These are phyloP conservation scores for Cyphomyrmex costatus DNA, from an alignment of 1,140 invertebrate species.

Conservation along the genomic window DNA sequence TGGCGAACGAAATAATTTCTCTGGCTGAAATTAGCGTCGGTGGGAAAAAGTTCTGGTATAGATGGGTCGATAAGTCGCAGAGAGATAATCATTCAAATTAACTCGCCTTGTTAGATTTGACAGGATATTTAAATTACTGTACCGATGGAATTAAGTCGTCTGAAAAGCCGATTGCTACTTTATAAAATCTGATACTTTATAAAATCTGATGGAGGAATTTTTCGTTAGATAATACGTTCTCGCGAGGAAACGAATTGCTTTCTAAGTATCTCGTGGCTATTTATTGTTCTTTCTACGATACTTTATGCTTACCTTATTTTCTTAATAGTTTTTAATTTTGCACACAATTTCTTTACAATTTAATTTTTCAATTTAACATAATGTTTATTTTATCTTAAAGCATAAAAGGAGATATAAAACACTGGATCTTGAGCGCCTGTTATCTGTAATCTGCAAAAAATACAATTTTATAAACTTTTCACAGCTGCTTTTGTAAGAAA, in stretches of 20 bases:
- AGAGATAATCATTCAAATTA: conserved; percentile 59
- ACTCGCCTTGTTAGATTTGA: conserved; percentile 64
- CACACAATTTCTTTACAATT: neutral
- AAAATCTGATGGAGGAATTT: conserved; percentile 21
- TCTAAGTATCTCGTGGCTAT: neutral
- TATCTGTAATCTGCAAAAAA: neutral
- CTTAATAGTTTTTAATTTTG: neutral
- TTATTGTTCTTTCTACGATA: no score
- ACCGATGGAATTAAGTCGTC: conserved; percentile 56
- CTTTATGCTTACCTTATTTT: neutral
- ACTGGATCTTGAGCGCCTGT: neutral
- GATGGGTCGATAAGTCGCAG: conserved; percentile 44
- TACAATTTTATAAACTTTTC: conserved; percentile 15
- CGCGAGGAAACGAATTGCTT: neutral
- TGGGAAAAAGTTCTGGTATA: conserved; percentile 40
- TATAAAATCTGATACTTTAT: conserved; percentile 34
- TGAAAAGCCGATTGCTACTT: conserved; percentile 27
- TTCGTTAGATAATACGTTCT: no score
- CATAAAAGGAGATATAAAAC: neutral
- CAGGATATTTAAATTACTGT: conserved; percentile 64
- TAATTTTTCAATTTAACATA: neutral
- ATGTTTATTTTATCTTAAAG: neutral
- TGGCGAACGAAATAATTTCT: conserved; percentile 45
- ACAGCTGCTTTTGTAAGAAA: neutral
- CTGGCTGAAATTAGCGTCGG: conserved; percentile 54